Evolutionary conservation across 1,140 invertebrate genomes (phyloP).

Genomic region (Potamilus streckersoni): DNA sequence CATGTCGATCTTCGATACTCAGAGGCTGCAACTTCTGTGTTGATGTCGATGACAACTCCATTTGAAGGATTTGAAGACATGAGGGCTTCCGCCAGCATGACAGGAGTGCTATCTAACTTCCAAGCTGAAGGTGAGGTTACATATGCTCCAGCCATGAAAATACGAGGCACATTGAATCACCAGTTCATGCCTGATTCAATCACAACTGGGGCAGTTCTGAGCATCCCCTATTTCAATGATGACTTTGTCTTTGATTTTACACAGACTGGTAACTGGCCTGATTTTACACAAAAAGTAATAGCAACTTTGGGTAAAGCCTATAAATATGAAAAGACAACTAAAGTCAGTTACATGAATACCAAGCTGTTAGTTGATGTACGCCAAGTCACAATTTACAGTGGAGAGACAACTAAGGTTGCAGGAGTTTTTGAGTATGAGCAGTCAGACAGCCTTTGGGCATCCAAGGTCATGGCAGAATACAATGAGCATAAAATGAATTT

Average conservation of each 20-base stretch:
- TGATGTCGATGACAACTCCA: slow-evolving; percentile 15
- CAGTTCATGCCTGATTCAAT: slow-evolving; percentile 4
- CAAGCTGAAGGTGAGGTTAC: slow-evolving; percentile 7
- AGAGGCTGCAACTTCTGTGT: not conserved
- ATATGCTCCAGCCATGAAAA: slow-evolving; percentile 9
- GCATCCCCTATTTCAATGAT: slow-evolving; percentile 13
- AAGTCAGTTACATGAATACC: too few species aligned
- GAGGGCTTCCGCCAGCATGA: not conserved
- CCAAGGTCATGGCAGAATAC: too few species aligned
- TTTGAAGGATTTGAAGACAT: slow-evolving; percentile 20
- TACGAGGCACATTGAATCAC: slow-evolving; percentile 10
- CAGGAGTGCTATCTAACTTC: slow-evolving; percentile 11
- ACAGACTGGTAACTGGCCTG: slow-evolving; percentile 2
- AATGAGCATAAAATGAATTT: too few species aligned
- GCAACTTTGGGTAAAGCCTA: too few species aligned
- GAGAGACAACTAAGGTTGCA: too few species aligned
- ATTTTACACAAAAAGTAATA: slow-evolving; percentile 7
- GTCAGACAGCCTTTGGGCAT: too few species aligned
- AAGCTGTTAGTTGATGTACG: too few species aligned
- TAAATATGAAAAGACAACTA: too few species aligned
- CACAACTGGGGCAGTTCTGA: slow-evolving; percentile 3
- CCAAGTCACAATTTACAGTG: too few species aligned
- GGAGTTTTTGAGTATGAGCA: too few species aligned
- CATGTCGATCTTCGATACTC: slow-evolving; percentile 13
- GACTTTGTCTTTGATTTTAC: not conserved